Percentiles rank a stretch among this genome's conserved stretches.
Evolutionary conservation across 2,888 invertebrate species (phyloP).

Genomic region (Poecilus cupreus): DNA sequence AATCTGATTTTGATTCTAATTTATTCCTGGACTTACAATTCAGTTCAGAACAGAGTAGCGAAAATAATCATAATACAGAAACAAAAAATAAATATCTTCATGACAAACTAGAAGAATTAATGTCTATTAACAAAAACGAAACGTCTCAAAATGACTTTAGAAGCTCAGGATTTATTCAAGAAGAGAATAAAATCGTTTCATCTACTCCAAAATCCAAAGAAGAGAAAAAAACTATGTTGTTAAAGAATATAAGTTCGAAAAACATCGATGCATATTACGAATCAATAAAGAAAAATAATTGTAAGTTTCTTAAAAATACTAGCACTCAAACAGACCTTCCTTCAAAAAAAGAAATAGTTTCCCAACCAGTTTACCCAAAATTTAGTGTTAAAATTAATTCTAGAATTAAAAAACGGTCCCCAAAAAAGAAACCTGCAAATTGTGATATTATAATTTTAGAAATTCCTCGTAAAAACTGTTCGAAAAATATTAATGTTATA

Average conservation of each 20-base stretch:
- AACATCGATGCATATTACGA: neutral
- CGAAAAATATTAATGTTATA: slow-evolving; percentile 3
- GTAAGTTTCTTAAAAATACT: slow-evolving; percentile 39
- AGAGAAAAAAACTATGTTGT: neutral
- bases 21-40: neutral
- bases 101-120: slow-evolving; percentile 1
- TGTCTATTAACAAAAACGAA: neutral
- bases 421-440: neutral
- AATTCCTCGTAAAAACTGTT: neutral
- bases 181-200: neutral
- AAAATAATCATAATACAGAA: neutral
- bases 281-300: slow-evolving; percentile 6
- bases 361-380: neutral
- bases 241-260: neutral
- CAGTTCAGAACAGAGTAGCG: neutral
- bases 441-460: slow-evolving; percentile 25
- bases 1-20: neutral
- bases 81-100: slow-evolving; percentile 4
- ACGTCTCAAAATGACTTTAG: neutral
- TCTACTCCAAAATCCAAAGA: slow-evolving; percentile 2
- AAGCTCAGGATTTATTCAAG: neutral
- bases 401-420: neutral
- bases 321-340: slow-evolving; percentile 55
- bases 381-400: slow-evolving; percentile 1
- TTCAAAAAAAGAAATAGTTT: neutral